Base-by-base conservation (phyloP, 2,888 invertebrate genomes). In the Netelia virgata region DNA sequence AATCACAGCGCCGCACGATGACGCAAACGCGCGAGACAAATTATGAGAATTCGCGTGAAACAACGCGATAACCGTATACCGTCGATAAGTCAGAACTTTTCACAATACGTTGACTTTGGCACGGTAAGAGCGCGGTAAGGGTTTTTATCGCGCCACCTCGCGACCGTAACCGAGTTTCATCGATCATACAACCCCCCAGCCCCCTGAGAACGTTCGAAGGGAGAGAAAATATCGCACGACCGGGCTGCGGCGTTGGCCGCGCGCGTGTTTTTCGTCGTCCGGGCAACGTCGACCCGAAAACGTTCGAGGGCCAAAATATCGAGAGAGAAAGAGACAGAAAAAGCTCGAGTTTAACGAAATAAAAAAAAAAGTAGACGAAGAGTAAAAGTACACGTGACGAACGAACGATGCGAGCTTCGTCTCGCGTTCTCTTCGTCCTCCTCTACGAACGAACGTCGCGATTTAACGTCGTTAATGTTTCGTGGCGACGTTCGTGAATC, bases 111-210 rank as follows among this genome's bases (percentile, higher is more conserved):
- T n/a, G 11, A 14, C 10, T 47, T 61, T 41, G 16, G 18, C 18
- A 50, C 68, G 9, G 50, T 66, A 77, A 55, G 14, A 55, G 59
- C 23, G 61, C 10, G 23, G 41, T 18, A 23, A 59, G 50, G 61
- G 72, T 43, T n/a, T 14, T 80, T 76, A 84, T 84, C 83, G 76
- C 80, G 80, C 83, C 83, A 80, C 83, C 80, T 84, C 73, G 83
- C 53, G 83, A 64, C 74, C 11, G 43, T 16, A 61, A 20, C 53
- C 41, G 70, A 59, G 43, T 61, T 74, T 63, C 53, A 83, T 72
- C 80, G 80, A 83, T 83, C 72, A 76, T 80, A 61, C 36, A 20
- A 50, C 64, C 69, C 11, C 5, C 28, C 28, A 0, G 5, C 28
- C 28, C 28, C 28, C 28, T 28, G 2, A 43, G 18, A 16, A 28